Evolutionary conservation across 2,113 vertebrate species (phyloP), one percentile per base, ranked within the genome.

Genomic region (Monarcha castaneiventris): DNA sequence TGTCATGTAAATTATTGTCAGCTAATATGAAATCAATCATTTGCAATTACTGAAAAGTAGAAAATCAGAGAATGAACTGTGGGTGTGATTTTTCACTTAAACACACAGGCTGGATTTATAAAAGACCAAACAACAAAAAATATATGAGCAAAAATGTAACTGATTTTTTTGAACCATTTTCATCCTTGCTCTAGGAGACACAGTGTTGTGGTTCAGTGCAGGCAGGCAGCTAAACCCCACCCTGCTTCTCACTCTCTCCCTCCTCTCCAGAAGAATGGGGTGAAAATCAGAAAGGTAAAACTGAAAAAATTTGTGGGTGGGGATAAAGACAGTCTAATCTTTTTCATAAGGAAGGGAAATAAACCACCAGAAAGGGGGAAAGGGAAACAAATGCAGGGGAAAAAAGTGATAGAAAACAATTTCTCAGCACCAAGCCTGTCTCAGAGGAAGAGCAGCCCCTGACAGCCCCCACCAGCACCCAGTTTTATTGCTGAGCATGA

Each of bases 1-100:
- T 33, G 5, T 78, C 15, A 25, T 77, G 46, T 62, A 77, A 90
- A 83, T 88, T 83, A 87, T 81, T 84, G 56, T 81, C 82, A 90
- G 37, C 17, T 90, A 90, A 75, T 81, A 37, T 78, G 39, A 88
- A 92, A 74, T 90, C 41, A 93, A 75, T 88, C 87, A 71, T 84
- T 91, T 74, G 51, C 64, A 90, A 86, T 96, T 90, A 80, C 61
- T 61, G 55, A 63, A 94, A 91, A 85, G 77, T 49, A 74, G 51
- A 66, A 96, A 76, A 86, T 35, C 59, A 83, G 33, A 84, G 43
- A 48, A 64, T n/a, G 20, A 89, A 89, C 84, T n/a, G 30, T 58
- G 25, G 69, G 41, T 2, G 3, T 79, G 52, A 87, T n/a, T 87
- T 90, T 95, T 94, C 32, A 30, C 16, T 85, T 91, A 29, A 89